These are phyloP conservation scores for Parauchenoglanis punctatus DNA, from an alignment of 2,797 vertebrate species.

Conservation along the genomic window DNA sequence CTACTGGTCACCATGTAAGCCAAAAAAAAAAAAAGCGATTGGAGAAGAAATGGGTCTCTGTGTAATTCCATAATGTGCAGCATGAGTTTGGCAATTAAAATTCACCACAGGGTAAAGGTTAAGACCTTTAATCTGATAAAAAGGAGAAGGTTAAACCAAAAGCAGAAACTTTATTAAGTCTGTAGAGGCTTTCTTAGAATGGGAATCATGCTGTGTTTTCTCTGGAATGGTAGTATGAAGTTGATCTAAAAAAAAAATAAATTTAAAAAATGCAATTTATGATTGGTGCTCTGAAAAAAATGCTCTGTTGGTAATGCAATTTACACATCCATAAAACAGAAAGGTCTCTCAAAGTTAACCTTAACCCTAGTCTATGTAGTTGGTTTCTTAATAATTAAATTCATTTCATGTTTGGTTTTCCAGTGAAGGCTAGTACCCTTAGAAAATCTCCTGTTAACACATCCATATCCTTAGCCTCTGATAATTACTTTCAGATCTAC, in stretches of 20 bases:
- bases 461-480: not conserved
- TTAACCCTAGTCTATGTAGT: not conserved
- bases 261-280: too few species aligned
- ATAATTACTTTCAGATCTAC: constrained; percentile 12
- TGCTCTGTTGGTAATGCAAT: not conserved
- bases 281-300: too few species aligned
- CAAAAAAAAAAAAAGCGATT: not conserved
- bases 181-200: not conserved
- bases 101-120: not conserved
- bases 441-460: not conserved
- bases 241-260: not conserved
- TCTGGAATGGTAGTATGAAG: not conserved
- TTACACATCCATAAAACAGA: not conserved
- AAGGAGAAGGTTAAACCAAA: not conserved
- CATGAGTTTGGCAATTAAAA: not conserved
- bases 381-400: constrained; percentile 8
- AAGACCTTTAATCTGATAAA: not conserved
- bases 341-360: not conserved
- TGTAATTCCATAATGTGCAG: not conserved
- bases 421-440: not conserved
- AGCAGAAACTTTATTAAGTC: not conserved
- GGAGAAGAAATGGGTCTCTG: not conserved
- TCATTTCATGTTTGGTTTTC: not conserved
- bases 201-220: not conserved
- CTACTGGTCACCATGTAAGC: not conserved